Evolutionary conservation across 2,888 invertebrate species (phyloP).

Genomic region (Erpobdella octoculata): DNA sequence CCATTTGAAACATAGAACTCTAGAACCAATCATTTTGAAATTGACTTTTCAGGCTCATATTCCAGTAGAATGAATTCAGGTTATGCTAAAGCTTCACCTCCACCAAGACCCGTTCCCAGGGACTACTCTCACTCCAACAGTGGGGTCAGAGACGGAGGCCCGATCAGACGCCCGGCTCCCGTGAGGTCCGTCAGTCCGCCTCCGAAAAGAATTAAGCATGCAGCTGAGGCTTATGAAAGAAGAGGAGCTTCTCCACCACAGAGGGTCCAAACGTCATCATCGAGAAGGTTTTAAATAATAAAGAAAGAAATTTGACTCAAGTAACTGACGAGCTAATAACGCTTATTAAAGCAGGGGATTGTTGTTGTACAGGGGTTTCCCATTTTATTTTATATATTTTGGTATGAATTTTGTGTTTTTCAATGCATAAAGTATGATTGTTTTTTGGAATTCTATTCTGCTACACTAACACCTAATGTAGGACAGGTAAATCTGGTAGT

Average conservation of each 20-base stretch:
- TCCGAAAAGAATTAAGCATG: constrained; percentile 2
- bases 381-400: too few relatives aligned
- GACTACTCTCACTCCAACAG: constrained; percentile 1
- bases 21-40: neutral
- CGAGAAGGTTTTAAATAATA: constrained; percentile 8
- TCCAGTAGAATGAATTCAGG: constrained; percentile 10
- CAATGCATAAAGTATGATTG: too few relatives aligned
- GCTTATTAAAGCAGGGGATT: too few relatives aligned
- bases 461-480: too few relatives aligned
- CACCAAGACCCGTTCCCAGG: constrained; percentile 3
- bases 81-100: constrained; percentile 6
- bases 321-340: too few relatives aligned
- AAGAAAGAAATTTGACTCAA: too few relatives aligned
- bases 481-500: too few relatives aligned
- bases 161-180: neutral
- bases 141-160: neutral
- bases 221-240: neutral
- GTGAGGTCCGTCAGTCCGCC: constrained; percentile 21
- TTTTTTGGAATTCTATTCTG: too few relatives aligned
- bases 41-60: constrained; percentile 15
- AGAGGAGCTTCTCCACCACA: constrained; percentile 1
- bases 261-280: neutral
- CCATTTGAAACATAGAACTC: too few relatives aligned
- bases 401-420: too few relatives aligned
- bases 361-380: too few relatives aligned